Percentiles rank a stretch among this genome's conserved stretches.
Conservation (phyloP, 2,113 vertebrate species). For the Hiodon tergisus region DNA sequence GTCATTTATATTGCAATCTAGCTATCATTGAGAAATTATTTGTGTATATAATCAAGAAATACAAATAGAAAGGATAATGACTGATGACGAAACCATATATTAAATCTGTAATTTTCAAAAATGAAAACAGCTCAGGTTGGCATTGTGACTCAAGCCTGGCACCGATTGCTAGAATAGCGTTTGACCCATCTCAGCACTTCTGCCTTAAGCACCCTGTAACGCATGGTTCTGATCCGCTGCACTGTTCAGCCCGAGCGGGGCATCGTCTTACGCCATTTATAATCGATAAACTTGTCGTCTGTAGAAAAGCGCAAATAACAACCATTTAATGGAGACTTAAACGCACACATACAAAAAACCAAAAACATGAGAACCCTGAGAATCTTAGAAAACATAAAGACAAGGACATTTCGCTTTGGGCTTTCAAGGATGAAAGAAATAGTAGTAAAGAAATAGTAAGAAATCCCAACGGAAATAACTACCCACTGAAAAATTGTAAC, state of each 20-base stretch:
- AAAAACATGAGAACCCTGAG: neutral
- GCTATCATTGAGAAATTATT: conserved; percentile 44
- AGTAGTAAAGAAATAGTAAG: too few relatives aligned
- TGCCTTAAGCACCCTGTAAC: too few relatives aligned
- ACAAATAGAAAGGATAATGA: conserved; percentile 24
- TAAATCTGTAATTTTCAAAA: too few relatives aligned
- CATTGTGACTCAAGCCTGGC: too few relatives aligned
- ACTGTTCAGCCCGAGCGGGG: too few relatives aligned
- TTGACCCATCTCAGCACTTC: too few relatives aligned
- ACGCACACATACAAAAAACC: neutral
- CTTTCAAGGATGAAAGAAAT: conserved; percentile 4
- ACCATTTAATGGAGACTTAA: neutral
- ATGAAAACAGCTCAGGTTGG: too few relatives aligned
- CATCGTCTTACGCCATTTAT: neutral
- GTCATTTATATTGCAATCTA: conserved; percentile 31
- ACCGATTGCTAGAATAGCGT: too few relatives aligned
- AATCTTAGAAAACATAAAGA: neutral
- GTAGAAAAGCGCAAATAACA: neutral
- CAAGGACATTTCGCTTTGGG: neutral
- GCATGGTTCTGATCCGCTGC: too few relatives aligned
- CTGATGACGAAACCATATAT: too few relatives aligned
- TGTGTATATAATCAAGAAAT: conserved; percentile 39
- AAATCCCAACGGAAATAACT: too few relatives aligned
- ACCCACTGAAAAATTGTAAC: too few relatives aligned
- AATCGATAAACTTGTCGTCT: conserved; percentile 2